A percentile compares a stretch with the other conserved stretches of the same genome.
Conservation (phyloP, 2,888 invertebrate genomes). For the Apodemia zela region DNA sequence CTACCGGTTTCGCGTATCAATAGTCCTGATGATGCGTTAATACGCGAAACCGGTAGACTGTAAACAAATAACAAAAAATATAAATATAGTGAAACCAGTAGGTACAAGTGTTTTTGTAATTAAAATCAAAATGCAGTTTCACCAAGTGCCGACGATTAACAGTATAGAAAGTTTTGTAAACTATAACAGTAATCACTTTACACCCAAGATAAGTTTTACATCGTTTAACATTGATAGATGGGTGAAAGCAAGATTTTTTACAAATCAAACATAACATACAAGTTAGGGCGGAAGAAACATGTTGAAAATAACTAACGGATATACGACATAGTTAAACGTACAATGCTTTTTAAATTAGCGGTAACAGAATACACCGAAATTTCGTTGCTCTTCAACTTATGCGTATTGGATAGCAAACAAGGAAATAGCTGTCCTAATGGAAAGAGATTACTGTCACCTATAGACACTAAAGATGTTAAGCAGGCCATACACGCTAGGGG, state of each 20-base stretch:
- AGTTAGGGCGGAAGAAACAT: not conserved
- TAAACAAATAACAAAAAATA: too few species aligned
- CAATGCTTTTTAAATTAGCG: not conserved
- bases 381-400: not conserved
- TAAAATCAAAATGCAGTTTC: too few species aligned
- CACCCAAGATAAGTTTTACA: not conserved
- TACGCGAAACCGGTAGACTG: too few species aligned
- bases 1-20: too few species aligned
- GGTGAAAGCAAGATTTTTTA: not conserved
- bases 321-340: not conserved
- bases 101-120: too few species aligned
- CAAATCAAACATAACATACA: not conserved
- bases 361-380: not conserved
- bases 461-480: too few species aligned
- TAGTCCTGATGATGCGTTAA: too few species aligned
- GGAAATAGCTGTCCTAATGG: too few species aligned
- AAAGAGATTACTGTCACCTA: too few species aligned
- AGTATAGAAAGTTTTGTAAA: not conserved
- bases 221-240: not conserved
- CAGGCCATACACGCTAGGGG: too few species aligned
- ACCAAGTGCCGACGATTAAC: not conserved
- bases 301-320: slow-evolving; percentile 1
- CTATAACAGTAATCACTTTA: not conserved
- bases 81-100: too few species aligned
- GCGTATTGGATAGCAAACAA: too few species aligned